Evolutionary conservation across 1,140 invertebrate species (phyloP).

Genomic region (Lasioglossum albipes): DNA sequence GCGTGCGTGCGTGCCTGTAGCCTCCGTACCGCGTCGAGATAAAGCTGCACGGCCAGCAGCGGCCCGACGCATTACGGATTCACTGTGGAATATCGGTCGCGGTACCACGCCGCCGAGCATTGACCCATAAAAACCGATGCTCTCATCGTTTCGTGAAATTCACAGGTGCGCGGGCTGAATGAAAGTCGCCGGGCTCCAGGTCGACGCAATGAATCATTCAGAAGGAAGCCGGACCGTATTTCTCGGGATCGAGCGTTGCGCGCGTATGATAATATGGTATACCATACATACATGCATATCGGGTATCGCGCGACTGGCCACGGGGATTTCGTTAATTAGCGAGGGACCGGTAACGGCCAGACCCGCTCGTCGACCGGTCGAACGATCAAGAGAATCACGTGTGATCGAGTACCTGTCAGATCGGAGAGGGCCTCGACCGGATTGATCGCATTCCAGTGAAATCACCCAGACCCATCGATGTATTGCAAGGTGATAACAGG

Average conservation of each 20-base stretch:
- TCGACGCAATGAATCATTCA: constrained; percentile 10
- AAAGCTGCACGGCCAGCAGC: background rate
- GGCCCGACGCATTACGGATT: background rate
- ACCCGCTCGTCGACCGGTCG: background rate
- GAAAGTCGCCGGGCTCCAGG: constrained; percentile 3
- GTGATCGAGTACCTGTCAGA: constrained; percentile 56
- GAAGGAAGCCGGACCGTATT: background rate
- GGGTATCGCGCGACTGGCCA: no score
- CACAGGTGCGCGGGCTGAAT: background rate
- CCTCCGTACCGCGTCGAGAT: background rate
- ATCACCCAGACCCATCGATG: constrained; percentile 43
- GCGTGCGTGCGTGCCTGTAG: no score
- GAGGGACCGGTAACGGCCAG: no score
- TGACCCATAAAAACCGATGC: background rate
- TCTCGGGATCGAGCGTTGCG: background rate
- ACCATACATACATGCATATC: no score
- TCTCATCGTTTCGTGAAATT: background rate
- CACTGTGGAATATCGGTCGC: background rate
- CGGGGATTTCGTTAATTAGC: no score
- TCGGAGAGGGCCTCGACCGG: constrained; percentile 38
- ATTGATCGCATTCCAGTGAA: constrained; percentile 48
- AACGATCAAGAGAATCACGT: constrained; percentile 24
- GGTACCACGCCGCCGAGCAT: background rate
- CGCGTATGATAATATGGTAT: no score
- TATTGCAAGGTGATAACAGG: constrained; percentile 44